Evolutionary conservation across 92 coral and sea anemone genomes (phyloP), one percentile per base, ranked within the genome.

Genomic region (Ricordea florida): DNA sequence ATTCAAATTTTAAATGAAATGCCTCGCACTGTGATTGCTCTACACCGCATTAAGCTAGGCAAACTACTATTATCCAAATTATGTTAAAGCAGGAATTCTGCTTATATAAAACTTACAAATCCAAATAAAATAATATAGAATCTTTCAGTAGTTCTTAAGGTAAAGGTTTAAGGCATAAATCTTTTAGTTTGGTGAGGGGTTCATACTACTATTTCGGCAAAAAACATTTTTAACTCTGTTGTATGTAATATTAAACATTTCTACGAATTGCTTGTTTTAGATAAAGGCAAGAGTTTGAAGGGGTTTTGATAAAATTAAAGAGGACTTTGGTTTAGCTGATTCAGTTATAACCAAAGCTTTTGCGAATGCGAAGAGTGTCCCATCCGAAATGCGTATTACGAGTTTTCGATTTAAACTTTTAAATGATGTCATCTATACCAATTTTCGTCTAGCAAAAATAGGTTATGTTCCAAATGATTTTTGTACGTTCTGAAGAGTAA

Each of bases 401-500:
- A 35, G 64, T 17, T 51, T 51, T 14, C 51, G 51, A 53, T 69
- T 32, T 30, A 46, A 66, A 29, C 32, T 37, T 21, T 69, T 24
- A 53, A 69, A 69, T 29, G 37, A 40, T 40, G 31, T 22, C 30
- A 14, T 17, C 31, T 40, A 32, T 38, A 69, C 77, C 40, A 52
- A 71, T 35, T 7, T 34, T 14, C 57, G 26, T 21, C 28, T 56
- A 40, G 66, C 57, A 2, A 40, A 71, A 6, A 41, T n/a, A 40
- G 56, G 78, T 9, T 71, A 56, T 71, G 78, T 15, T 0, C 78
- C 0, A 56, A 27, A 48, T n/a, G 66, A 56, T 23, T 40, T 55
- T 32, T 56, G 45, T 71, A 56, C 79, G 25, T 72, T 57, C 43
- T 53, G 61, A 23, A 65, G 40, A 38, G 18, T 53, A n/a, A 13